Evolutionary conservation across 2,888 invertebrate species (phyloP).

Genomic region (Myopa testacea): DNA sequence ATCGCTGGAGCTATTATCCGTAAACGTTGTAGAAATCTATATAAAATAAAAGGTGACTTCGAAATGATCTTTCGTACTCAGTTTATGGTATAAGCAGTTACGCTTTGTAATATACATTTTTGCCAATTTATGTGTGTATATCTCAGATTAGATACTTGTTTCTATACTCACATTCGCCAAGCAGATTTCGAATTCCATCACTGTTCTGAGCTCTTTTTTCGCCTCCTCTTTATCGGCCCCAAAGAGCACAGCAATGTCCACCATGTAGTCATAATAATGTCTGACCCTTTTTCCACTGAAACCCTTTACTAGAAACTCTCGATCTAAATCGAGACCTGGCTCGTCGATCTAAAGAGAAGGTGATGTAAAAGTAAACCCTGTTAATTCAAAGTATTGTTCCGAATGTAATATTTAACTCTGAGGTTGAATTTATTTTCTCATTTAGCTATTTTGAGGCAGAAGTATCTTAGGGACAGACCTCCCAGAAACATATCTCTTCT

Average conservation of each 20-base stretch:
- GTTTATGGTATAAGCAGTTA: too few species aligned
- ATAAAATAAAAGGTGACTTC: not conserved
- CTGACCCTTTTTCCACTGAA: slow-evolving; percentile 85
- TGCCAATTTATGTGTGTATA: too few species aligned
- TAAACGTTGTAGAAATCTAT: slow-evolving; percentile 87
- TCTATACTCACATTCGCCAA: slow-evolving; percentile 85
- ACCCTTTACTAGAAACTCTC: slow-evolving; percentile 88
- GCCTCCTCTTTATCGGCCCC: slow-evolving; percentile 82
- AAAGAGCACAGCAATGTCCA: slow-evolving; percentile 85
- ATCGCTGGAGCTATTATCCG: slow-evolving; percentile 89
- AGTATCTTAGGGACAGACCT: too few species aligned
- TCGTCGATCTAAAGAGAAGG: slow-evolving; percentile 79
- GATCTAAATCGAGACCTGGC: slow-evolving; percentile 83
- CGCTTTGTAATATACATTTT: too few species aligned
- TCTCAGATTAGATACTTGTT: too few species aligned
- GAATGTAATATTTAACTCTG: not conserved
- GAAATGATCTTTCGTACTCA: not conserved
- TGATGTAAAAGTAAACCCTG: slow-evolving; percentile 32
- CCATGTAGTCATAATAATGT: slow-evolving; percentile 88
- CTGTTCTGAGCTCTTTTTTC: slow-evolving; percentile 78
- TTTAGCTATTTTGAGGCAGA: too few species aligned
- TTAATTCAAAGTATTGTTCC: not conserved
- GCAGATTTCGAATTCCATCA: slow-evolving; percentile 88
- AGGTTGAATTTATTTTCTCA: too few species aligned
- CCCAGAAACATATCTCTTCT: too few species aligned